Evolutionary conservation across 2,888 invertebrate genomes (phyloP).

Genomic region (Pharmacophagus antenor): DNA sequence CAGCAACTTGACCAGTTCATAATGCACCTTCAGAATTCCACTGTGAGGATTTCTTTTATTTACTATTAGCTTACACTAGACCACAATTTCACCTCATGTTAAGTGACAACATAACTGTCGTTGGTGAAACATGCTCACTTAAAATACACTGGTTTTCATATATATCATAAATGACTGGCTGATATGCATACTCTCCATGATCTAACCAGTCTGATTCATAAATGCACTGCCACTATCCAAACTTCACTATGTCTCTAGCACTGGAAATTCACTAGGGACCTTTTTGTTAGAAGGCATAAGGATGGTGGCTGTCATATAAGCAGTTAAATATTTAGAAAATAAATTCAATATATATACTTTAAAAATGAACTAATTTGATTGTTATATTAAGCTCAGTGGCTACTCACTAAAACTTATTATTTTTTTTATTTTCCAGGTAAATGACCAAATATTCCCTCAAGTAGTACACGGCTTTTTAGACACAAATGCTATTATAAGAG

Average conservation of each 20-base stretch:
- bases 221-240: background rate
- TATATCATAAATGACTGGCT: background rate
- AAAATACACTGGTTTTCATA: background rate
- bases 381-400: background rate
- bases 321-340: too few species aligned
- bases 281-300: background rate
- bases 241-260: background rate
- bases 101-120: background rate
- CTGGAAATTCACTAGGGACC: background rate
- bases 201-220: background rate
- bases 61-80: too few species aligned
- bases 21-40: constrained; percentile 87
- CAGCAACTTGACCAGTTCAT: constrained; percentile 97
- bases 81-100: background rate
- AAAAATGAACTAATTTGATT: too few species aligned
- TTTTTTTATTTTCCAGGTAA: constrained; percentile 79
- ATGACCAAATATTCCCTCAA: constrained; percentile 97
- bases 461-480: constrained; percentile 97
- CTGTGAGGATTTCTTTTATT: constrained; percentile 77
- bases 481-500: constrained; percentile 97
- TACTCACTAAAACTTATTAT: background rate
- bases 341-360: too few species aligned
- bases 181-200: too few species aligned
- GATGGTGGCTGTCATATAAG: background rate
- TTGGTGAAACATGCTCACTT: background rate